phyloP scores from a whole-genome alignment of 2,888 invertebrate species.

The Anaspis maculata region DNA sequence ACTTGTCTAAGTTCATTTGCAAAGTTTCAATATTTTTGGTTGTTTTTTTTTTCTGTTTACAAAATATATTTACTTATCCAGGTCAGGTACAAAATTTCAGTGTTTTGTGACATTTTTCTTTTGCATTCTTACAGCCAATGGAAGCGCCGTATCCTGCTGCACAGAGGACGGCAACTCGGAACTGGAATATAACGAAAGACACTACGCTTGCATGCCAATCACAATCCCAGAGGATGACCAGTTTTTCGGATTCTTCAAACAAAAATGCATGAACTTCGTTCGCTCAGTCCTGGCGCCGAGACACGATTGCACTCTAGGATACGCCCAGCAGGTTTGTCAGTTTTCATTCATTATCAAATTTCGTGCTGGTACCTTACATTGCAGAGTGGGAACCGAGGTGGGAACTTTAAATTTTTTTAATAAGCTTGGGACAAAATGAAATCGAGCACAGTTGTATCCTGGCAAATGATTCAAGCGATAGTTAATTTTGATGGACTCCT shows the following conservation, averaged over 20 bases:
- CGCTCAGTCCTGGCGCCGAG: conserved; percentile 59
- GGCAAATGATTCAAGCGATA: no score
- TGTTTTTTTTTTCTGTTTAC: no score
- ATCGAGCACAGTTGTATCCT: not conserved
- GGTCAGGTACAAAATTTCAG: not conserved
- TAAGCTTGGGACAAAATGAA: not conserved
- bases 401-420: no score
- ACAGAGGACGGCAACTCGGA: conserved; percentile 47
- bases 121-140: conserved; percentile 55
- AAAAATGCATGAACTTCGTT: conserved; percentile 65
- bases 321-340: conserved; percentile 67
- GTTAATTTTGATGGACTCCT: no score
- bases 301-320: conserved; percentile 59
- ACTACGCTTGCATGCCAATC: conserved; percentile 64
- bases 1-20: no score
- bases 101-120: not conserved
- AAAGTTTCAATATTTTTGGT: no score
- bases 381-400: no score
- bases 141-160: conserved; percentile 68
- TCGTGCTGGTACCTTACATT: no score
- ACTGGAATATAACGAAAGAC: conserved; percentile 47
- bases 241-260: conserved; percentile 51
- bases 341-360: no score
- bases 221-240: conserved; percentile 50
- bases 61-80: no score